These are phyloP conservation scores for Pachyramphus minor DNA, from an alignment of 2,113 vertebrate species.

Conservation along the genomic window DNA sequence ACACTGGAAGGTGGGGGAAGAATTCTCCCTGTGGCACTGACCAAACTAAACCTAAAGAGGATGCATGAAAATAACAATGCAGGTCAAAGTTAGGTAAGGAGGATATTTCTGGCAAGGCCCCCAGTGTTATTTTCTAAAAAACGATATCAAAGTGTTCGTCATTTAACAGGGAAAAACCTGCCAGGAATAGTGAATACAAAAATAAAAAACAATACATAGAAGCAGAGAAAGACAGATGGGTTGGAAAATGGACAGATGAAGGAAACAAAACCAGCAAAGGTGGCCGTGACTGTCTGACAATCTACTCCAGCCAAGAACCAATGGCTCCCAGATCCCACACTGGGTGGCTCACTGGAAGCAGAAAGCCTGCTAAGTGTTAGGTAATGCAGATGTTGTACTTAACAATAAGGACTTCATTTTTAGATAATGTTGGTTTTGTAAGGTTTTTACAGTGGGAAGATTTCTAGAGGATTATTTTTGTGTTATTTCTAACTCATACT, in stretches of 20 bases:
- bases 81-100: not conserved
- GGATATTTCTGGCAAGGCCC: too few species aligned
- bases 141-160: not conserved
- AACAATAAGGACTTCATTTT: not conserved
- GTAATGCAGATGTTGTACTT: not conserved
- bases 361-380: not conserved
- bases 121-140: not conserved
- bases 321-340: not conserved
- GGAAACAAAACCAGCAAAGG: not conserved
- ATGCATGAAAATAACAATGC: not conserved
- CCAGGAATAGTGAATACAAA: not conserved
- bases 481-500: conserved; percentile 49
- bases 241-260: not conserved
- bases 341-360: not conserved
- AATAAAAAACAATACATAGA: not conserved
- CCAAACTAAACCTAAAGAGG: not conserved
- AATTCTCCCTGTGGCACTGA: not conserved
- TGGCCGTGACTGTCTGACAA: not conserved
- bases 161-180: not conserved
- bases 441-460: not conserved
- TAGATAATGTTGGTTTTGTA: not conserved
- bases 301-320: not conserved
- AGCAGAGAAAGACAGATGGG: not conserved
- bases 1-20: not conserved
- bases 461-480: conserved; percentile 1